phyloP scores from a whole-genome alignment of 1,140 invertebrate species.

The Penaeus indicus region DNA sequence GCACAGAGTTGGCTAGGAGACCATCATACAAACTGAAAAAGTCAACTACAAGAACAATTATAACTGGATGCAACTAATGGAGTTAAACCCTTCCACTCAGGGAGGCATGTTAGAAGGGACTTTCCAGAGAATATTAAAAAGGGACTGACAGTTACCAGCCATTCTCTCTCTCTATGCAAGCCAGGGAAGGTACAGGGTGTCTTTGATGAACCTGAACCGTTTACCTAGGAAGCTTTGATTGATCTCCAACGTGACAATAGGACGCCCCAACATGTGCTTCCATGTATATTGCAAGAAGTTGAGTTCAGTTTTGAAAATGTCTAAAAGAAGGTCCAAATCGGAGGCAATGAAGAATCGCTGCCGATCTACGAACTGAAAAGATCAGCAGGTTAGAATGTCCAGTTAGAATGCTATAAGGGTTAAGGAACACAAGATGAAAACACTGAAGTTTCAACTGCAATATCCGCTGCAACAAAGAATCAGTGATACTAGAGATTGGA shows the following conservation, averaged over 20 bases:
- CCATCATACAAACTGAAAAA: too few relatives aligned
- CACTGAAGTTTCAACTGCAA: background rate
- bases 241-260: slow-evolving; percentile 89
- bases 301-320: slow-evolving; percentile 96
- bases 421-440: background rate
- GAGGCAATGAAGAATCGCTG: slow-evolving; percentile 96
- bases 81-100: too few relatives aligned
- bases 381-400: background rate
- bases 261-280: slow-evolving; percentile 93
- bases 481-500: too few relatives aligned
- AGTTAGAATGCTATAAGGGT: too few relatives aligned
- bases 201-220: slow-evolving; percentile 54
- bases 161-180: slow-evolving; percentile 23
- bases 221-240: slow-evolving; percentile 94
- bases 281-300: slow-evolving; percentile 96
- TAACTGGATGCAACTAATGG: too few relatives aligned
- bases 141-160: slow-evolving; percentile 11
- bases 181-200: background rate
- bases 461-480: too few relatives aligned
- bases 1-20: too few relatives aligned
- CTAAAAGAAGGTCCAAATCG: slow-evolving; percentile 96
- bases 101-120: too few relatives aligned
- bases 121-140: too few relatives aligned
- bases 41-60: too few relatives aligned
- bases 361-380: slow-evolving; percentile 92